Conservation (phyloP, 2,888 invertebrate species). For the Hemithea aestivaria region DNA sequence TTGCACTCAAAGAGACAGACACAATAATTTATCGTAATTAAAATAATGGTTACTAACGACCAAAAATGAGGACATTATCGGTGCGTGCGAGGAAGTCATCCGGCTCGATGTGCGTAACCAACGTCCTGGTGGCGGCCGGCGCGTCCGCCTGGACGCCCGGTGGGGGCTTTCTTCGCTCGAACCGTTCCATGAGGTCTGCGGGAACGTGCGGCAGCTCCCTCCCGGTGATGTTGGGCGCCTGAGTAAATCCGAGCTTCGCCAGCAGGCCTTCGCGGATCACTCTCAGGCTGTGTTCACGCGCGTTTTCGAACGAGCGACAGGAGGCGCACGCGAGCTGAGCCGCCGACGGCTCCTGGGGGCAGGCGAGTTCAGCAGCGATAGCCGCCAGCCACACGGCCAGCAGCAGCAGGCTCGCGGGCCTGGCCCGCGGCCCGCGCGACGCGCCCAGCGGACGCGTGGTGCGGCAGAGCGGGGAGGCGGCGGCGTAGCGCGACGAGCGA, state of each 20-base stretch:
- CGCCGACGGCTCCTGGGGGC: constrained; percentile 56
- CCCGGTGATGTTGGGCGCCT: constrained; percentile 82
- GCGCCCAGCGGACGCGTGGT: constrained; percentile 79
- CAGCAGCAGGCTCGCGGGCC: constrained; percentile 79
- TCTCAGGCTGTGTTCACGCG: constrained; percentile 80
- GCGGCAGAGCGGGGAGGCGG: constrained; percentile 75
- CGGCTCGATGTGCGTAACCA: constrained; percentile 78
- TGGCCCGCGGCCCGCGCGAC: constrained; percentile 78
- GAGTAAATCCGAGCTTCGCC: constrained; percentile 80
- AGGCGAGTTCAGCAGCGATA: constrained; percentile 63
- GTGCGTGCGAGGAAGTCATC: constrained; percentile 84
- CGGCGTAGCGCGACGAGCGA: constrained; percentile 71
- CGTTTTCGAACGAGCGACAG: constrained; percentile 77
- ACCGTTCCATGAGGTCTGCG: constrained; percentile 72
- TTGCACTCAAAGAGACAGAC: constrained; percentile 16
- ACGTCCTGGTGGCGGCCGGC: constrained; percentile 69
- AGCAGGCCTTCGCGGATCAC: constrained; percentile 82
- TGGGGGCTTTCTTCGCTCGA: constrained; percentile 73
- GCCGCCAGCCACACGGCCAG: constrained; percentile 74
- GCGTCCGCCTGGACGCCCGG: constrained; percentile 81
- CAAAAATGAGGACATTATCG: constrained; percentile 84
- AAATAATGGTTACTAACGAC: constrained; percentile 76
- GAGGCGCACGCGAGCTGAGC: constrained; percentile 68
- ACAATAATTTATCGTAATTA: constrained; percentile 4
- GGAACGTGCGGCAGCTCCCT: constrained; percentile 79